Evolutionary conservation across 2,113 vertebrate genomes (phyloP).

Genomic region (Cochlearius cochlearius): DNA sequence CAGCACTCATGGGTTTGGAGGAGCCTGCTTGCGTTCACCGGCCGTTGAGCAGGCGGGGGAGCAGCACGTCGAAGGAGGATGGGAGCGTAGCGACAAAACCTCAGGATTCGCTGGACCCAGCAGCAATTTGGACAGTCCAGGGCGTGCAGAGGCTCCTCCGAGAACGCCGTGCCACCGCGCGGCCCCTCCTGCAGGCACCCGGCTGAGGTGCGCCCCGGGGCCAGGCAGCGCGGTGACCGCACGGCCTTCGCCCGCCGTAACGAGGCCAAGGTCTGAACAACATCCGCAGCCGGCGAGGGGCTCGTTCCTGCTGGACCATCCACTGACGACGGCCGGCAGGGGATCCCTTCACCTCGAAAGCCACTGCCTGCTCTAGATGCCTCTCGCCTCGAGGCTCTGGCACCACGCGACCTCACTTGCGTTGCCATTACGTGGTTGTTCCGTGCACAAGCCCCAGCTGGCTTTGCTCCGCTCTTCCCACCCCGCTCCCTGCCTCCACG

Average conservation of each 20-base stretch:
- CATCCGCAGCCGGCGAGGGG: fast-evolving
- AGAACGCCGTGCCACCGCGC: fast-evolving
- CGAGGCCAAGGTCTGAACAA: too few species aligned
- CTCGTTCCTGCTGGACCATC: background rate
- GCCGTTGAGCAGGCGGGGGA: background rate
- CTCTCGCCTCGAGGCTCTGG: background rate
- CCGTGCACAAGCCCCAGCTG: fast-evolving
- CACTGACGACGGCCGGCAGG: fast-evolving
- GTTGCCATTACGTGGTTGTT: fast-evolving
- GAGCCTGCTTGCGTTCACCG: fast-evolving
- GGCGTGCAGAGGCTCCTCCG: background rate
- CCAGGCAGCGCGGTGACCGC: fast-evolving
- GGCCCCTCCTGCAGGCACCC: background rate
- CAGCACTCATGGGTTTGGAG: background rate
- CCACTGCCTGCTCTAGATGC: background rate
- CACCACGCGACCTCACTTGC: too few species aligned
- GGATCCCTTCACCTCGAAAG: background rate
- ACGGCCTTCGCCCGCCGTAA: too few species aligned
- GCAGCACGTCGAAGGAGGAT: background rate
- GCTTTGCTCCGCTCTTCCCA: background rate
- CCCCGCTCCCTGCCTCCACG: background rate
- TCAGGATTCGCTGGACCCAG: background rate
- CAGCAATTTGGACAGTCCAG: background rate
- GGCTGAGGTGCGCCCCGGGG: background rate
- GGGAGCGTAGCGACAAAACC: background rate